Evolutionary conservation across 2,888 invertebrate species (phyloP), one percentile per base, ranked within the genome.

Genomic region (Mechanitis mazaeus): DNA sequence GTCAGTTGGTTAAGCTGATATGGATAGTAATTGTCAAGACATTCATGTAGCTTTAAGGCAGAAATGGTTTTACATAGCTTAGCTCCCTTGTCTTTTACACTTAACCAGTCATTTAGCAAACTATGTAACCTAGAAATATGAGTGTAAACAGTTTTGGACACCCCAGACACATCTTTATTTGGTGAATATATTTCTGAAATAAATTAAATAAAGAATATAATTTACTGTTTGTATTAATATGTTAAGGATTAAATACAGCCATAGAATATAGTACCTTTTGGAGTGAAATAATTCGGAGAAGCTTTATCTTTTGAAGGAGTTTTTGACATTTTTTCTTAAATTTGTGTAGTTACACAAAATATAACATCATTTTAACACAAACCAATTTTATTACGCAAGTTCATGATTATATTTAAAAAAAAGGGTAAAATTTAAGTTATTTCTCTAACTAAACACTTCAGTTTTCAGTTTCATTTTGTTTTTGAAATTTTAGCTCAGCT

Each of bases 111-210:
- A 54, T 64, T 72, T 53, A 90, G 54, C 11, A 84, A 69, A 0
- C 70, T 67, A 64, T 87, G 84, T 6, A 90, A 70, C 38, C 77
- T 81, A 0, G 81, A 80, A 35, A 87, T 68, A 65, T 89, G 89
- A 3, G 80, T 81, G 64, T 80, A 87, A 6, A 87, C 81, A 0
- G 85, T 86, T 73, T 83, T 87, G 1, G 85, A 79, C 47, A 88
- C 72, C 3, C 81, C 86, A 38, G 80, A 76, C 31, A 74, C 73
- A 58, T 84, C 82, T 73, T 85, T 87, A 62, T 71, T 80, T 6
- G 85, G 83, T 31, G 82, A 77, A 45, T 74, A 68, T 58, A 84
- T 68, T 71, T 87, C 89, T 89, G 72, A 63, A 85, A 86, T 50
- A n/a, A 38, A 59, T 58, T 11, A 47, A 35, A 35, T 3, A 35